Evolutionary conservation across 2,113 vertebrate genomes (phyloP).

Genomic region (Procavia capensis): DNA sequence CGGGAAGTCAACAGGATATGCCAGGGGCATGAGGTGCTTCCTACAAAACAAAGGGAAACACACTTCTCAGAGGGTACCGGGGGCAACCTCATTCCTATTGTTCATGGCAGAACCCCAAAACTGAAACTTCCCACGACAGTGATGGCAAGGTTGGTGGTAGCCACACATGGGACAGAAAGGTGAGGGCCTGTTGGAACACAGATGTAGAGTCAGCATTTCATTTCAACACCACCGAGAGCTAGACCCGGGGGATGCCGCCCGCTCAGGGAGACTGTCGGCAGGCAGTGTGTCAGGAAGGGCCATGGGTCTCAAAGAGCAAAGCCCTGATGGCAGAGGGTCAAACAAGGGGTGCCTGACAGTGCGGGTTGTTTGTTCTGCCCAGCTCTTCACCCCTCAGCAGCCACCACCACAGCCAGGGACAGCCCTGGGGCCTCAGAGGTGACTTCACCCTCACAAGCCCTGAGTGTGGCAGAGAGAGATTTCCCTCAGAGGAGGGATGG

Average conservation of each 20-base stretch:
- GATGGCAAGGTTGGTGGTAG: background rate
- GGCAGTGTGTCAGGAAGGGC: background rate
- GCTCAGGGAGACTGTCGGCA: background rate
- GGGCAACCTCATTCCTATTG: accelerated
- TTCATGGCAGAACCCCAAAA: background rate
- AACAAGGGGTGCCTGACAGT: background rate
- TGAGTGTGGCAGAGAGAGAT: background rate
- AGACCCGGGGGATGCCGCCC: background rate
- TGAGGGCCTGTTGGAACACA: accelerated
- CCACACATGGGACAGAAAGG: accelerated
- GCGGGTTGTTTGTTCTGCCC: background rate
- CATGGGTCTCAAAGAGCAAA: background rate
- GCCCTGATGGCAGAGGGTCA: background rate
- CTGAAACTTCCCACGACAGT: background rate
- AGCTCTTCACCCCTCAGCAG: accelerated
- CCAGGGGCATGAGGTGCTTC: background rate
- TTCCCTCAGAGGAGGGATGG: background rate
- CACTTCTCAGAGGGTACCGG: background rate
- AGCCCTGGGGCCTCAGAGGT: background rate
- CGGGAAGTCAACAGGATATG: constrained; percentile 10
- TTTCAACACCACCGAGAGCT: background rate
- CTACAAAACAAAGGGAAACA: background rate
- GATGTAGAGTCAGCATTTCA: accelerated
- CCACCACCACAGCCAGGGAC: background rate
- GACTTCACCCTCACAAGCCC: background rate